Evolutionary conservation across 2,888 invertebrate species (phyloP).

Genomic region (Pyrocoelia pectoralis): DNA sequence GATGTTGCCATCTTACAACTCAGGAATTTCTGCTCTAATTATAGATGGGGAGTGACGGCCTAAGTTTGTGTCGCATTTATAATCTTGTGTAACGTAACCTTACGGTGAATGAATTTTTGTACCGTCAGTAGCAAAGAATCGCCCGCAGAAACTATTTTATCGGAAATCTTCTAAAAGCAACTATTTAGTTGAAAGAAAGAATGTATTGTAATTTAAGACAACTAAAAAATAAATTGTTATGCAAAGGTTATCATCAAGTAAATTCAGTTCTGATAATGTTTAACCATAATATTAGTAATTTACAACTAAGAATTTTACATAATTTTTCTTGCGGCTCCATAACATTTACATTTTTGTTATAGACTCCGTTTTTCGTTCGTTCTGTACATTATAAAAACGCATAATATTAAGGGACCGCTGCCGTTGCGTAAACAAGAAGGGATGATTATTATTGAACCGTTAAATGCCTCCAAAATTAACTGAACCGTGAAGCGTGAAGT

Average conservation of each 20-base stretch:
- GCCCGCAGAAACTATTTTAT: not conserved
- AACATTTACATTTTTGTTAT: slow-evolving; percentile 16
- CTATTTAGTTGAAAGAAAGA: slow-evolving; percentile 1
- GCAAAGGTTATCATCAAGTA: slow-evolving; percentile 6
- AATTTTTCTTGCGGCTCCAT: slow-evolving; percentile 19
- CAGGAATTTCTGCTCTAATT: too few species aligned
- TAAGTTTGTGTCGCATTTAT: too few species aligned
- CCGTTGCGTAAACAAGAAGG: slow-evolving; percentile 32
- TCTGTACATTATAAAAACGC: slow-evolving; percentile 6
- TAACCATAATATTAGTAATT: slow-evolving; percentile 18
- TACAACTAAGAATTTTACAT: slow-evolving; percentile 19
- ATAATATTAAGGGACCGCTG: slow-evolving; percentile 21
- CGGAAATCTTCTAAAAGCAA: not conserved
- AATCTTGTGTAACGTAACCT: too few species aligned
- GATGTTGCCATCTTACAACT: too few species aligned
- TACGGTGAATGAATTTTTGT: too few species aligned
- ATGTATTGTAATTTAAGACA: slow-evolving; percentile 6
- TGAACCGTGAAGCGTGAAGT: slow-evolving; percentile 23
- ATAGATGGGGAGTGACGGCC: too few species aligned
- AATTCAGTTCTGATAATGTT: slow-evolving; percentile 9
- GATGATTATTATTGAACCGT: slow-evolving; percentile 35
- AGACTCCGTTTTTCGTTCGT: slow-evolving; percentile 7
- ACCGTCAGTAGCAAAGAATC: too few species aligned
- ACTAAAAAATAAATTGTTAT: slow-evolving; percentile 2
- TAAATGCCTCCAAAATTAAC: slow-evolving; percentile 21